Evolutionary conservation across 1,140 invertebrate species (phyloP).

Genomic region (Brachionus angularis): DNA sequence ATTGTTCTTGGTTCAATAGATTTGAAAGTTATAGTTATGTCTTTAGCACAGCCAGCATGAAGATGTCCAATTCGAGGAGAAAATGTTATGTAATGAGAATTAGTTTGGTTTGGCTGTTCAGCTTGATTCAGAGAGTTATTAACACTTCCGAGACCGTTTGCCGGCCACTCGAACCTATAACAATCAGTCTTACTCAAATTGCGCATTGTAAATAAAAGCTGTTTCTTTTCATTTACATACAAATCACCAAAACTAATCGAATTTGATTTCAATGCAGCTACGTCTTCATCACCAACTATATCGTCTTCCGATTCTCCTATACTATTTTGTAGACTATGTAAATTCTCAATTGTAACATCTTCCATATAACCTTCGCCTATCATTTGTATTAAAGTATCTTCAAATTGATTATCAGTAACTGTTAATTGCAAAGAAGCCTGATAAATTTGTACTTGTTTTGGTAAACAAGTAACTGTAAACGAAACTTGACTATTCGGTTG

Average conservation of each 20-base stretch:
- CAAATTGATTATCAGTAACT: conserved; percentile 58
- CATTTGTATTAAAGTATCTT: conserved; percentile 54
- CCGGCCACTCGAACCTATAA: conserved; percentile 48
- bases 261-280: conserved; percentile 55
- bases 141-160: neutral
- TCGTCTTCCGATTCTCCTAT: neutral
- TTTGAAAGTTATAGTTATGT: conserved; percentile 55
- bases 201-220: conserved; percentile 53
- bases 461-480: conserved; percentile 53
- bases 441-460: conserved; percentile 49
- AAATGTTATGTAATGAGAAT: conserved; percentile 6
- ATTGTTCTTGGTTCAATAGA: conserved; percentile 49
- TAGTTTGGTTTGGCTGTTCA: neutral
- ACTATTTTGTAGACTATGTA: conserved; percentile 5
- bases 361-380: conserved; percentile 58
- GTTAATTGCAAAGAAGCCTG: conserved; percentile 52
- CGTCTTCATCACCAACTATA: conserved; percentile 22
- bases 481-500: conserved; percentile 50
- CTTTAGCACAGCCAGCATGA: conserved; percentile 49
- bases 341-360: conserved; percentile 52
- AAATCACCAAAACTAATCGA: conserved; percentile 56
- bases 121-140: neutral
- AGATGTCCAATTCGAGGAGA: conserved; percentile 43
- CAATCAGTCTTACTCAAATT: conserved; percentile 54
- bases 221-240: conserved; percentile 52